A percentile compares a stretch with the other conserved stretches of the same genome.
Evolutionary conservation across 2,797 vertebrate genomes (phyloP).

Genomic region (Gila robusta): DNA sequence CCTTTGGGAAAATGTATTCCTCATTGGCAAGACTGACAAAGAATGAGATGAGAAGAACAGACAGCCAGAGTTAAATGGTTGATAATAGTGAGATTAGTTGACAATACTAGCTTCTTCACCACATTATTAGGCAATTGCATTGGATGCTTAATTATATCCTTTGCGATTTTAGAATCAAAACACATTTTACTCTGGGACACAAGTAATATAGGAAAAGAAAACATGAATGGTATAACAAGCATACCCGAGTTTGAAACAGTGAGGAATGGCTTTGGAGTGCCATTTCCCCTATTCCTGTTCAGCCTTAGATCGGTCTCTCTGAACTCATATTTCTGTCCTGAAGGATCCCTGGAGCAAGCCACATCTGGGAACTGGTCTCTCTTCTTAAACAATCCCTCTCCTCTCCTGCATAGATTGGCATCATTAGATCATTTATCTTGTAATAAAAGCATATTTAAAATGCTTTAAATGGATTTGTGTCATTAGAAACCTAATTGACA

Average conservation of each 20-base stretch:
- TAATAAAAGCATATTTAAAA: not conserved
- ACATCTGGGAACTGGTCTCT: conserved; percentile 76
- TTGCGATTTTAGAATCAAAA: not conserved
- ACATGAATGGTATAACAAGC: not conserved
- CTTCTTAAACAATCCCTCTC: conserved; percentile 88
- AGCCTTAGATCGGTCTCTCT: conserved; percentile 88
- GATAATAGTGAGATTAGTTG: not conserved
- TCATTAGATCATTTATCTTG: not conserved
- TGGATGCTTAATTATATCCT: not conserved
- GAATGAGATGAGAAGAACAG: conserved; percentile 55
- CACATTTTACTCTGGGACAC: not conserved
- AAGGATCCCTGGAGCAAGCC: conserved; percentile 71
- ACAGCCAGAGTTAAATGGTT: conserved; percentile 39
- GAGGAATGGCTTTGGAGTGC: conserved; percentile 65
- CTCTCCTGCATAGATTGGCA: conserved; percentile 77
- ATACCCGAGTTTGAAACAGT: conserved; percentile 75
- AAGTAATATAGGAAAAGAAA: not conserved
- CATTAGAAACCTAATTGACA: conserved; percentile 5
- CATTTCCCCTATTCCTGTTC: conserved; percentile 79
- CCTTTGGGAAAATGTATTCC: conserved; percentile 82
- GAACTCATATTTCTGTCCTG: conserved; percentile 85
- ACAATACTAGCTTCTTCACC: not conserved
- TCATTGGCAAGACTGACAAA: conserved; percentile 77
- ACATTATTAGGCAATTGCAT: not conserved
- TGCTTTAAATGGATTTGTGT: not conserved